Base-by-base conservation (phyloP, 2,797 vertebrate species). In the Mormyrops attenuatus region DNA sequence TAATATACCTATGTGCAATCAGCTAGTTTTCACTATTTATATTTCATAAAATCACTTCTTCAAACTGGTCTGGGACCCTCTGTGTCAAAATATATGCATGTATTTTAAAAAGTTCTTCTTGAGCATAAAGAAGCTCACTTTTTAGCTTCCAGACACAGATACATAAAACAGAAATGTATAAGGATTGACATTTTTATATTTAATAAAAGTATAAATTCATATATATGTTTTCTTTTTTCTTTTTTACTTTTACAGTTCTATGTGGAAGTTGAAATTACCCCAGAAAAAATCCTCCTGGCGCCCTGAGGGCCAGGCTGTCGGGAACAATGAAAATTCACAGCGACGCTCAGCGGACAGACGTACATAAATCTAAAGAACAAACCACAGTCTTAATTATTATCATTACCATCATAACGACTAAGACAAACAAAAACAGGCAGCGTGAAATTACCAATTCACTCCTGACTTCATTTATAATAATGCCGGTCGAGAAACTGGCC, bases 371-470 rank as follows among this genome's bases (percentile, higher is more conserved):
- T 80, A 44, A 80, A 80, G 73, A 44, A 85, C 41, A 85, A 52
- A 50, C 82, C 82, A 85, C 82, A 85, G 20, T 85, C 82, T 85
- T 52, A 80, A 49, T 85, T 49, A 85, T 85, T 50, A 85, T 85
- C 22, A 85, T 50, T 85, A 50, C 47, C 41, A 22, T 50, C 82
- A 44, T 20, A 41, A 85, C n/a, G 47, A 85, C 0, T 47, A 52
- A 50, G 20, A 49, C 41, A 85, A 85, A 85, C 73, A 80, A 80
- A 80, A 80, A 80, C 73, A 80, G 41, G 17, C 73, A 80, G 20
- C 1, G 5, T 44, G 41, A 80, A 80, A 80, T 80, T 44, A 80
- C 38, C 34, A 44, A 80, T 80, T 41, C 38, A 44, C 38, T 80
- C 20, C 73, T 80, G 73, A 80, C 38, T 80, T 80, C 73, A 44